Evolutionary conservation across 1,140 invertebrate species (phyloP), one percentile per base, ranked within the genome.

Genomic region (Drosophila mojavensis): DNA sequence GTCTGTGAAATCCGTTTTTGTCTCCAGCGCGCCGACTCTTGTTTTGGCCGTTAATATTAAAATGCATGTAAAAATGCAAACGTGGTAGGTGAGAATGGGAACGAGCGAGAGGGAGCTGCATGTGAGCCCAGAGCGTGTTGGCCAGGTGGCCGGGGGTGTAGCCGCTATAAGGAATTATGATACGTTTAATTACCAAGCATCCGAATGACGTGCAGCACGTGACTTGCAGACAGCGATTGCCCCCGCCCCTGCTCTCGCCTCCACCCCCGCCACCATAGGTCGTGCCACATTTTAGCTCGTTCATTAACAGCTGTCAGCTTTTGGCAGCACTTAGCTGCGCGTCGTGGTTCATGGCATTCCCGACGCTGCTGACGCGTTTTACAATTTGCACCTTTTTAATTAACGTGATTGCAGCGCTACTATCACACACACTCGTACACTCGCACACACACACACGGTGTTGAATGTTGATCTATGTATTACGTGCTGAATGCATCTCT

Each of bases 351-450:
- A 67, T 39, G 67, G 83, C 83, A 73, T 79, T 76, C 79, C 79
- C 76, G 67, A 79, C 75, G 72, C 53, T 47, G 47, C 69, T 43
- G 63, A 63, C 78, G 71, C 84, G 50, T 86, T 90, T 91, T 89
- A 91, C 90, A 91, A 91, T 91, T 91, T 91, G 90, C 90, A 91
- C 90, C 90, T 91, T 91, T 91, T 91, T 91, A 91, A 91, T 91
- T 91, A 91, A 91, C 90, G 90, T 88, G 90, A 91, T 91, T 91
- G 90, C 90, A 90, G 84, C 79, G 59, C 61, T 65, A 80, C 76
- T 65, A 69, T 28, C 53, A 55, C 33, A 45, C 41, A 48, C 79
- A 56, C 39, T 41, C 36, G 55, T n/a, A 54, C 50, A 30, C 15
- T 53, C 43, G 47, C 30, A 48, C 28, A 39, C 53, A 59, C 15